Base-by-base conservation (phyloP, 2,888 invertebrate species). In the Caradrina clavipalpis region DNA sequence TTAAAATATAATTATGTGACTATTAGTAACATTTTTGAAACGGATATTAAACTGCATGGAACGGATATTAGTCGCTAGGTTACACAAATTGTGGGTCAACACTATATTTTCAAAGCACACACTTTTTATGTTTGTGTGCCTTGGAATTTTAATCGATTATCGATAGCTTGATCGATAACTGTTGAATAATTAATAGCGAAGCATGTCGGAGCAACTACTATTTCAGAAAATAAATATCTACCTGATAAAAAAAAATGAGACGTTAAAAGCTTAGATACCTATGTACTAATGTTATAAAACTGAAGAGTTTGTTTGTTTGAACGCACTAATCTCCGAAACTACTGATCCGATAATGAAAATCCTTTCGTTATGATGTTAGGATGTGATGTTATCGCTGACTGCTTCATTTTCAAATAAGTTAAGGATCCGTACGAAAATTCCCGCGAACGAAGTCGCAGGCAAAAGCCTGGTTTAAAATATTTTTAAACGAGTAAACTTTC, bases 41-140 rank as follows among this genome's bases (percentile, higher is more conserved):
- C 62, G 69, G 51, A 78, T 71, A 65, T 71, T 72, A 64, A 59
- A 59, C 47, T 66, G 55, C 55, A 60, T 45, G 4, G 8, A 49
- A 15, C 42, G 31, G 59, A 55, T 59, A 71, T 72, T 51, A 31
- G 39, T 53, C 17, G 17, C 21, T 39, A 11, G 5, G 45, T 75
- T 59, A 63, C 50, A 61, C 50, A 6, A 47, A 76, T 76, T 76
- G 19, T 58, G 26, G 58, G 69, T 49, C 22, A 42, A n/a, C 31
- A 54, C 11, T 21, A 73, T 56, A 15, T 57, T 47, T 55, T 22
- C 22, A 56, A 69, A 76, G 13, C 45, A 26, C 22, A 11, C 7
- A 17, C 4, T 10, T 58, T 50, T 45, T 53, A 39, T 54, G 19
- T 75, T 35, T 5, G 11, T 45, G 7, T 31, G 51, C 13, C 2